Conservation (phyloP, 2,888 invertebrate species). For the Dexiosoma caninum region DNA sequence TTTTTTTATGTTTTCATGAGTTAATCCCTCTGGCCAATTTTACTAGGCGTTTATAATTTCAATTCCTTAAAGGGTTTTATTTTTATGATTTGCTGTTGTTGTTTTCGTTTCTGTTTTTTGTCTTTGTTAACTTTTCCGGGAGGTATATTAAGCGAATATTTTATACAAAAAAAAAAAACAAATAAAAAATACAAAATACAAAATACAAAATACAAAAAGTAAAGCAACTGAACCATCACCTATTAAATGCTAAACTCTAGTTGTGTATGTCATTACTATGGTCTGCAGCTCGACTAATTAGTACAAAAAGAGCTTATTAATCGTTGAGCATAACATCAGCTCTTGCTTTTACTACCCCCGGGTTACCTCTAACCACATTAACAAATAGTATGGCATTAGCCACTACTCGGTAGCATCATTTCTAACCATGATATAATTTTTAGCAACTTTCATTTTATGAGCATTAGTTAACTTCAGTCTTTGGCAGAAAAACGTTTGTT, state of each 20-base stretch:
- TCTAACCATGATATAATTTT: neutral
- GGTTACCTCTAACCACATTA: neutral
- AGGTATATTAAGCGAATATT: neutral
- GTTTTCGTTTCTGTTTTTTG: neutral
- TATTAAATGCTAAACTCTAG: constrained; percentile 24
- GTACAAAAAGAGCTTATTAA: constrained; percentile 49
- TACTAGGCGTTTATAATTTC: constrained; percentile 33
- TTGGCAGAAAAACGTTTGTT: constrained; percentile 4
- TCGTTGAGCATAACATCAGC: constrained; percentile 45
- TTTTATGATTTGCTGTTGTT: neutral
- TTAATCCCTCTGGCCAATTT: constrained; percentile 29
- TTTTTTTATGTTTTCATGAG: constrained; percentile 6
- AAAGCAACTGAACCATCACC: too few species aligned
- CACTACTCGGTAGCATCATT: neutral
- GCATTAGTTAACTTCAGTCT: constrained; percentile 35
- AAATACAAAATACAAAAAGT: too few species aligned
- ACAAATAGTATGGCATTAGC: neutral
- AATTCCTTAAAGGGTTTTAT: constrained; percentile 27
- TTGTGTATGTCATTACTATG: constrained; percentile 40
- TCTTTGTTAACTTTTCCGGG: neutral
- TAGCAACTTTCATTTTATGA: constrained; percentile 39
- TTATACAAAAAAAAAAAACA: constrained; percentile 3
- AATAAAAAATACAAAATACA: neutral
- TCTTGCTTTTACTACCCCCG: neutral
- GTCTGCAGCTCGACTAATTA: constrained; percentile 40